These are phyloP conservation scores for Ibycter americanus DNA, from an alignment of 2,797 vertebrate genomes.

Conservation along the genomic window DNA sequence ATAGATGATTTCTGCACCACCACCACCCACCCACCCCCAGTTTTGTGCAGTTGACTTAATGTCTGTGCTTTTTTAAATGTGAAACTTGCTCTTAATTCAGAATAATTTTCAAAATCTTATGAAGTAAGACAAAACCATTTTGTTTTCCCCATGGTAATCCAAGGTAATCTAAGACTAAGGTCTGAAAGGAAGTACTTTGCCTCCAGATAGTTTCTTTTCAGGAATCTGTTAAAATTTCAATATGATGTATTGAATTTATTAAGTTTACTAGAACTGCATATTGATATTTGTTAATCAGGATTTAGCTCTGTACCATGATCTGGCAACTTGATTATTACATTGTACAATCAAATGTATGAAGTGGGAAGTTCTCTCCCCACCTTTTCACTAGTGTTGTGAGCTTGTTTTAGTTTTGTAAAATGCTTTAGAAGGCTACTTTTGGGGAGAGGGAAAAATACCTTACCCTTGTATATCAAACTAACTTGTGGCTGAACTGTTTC, in stretches of 20 bases:
- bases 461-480: background rate
- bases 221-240: background rate
- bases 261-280: background rate
- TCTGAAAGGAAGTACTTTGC: background rate
- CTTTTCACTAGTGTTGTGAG: background rate
- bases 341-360: background rate
- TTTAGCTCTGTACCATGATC: background rate
- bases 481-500: background rate
- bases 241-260: background rate
- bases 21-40: no score
- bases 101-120: background rate
- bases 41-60: background rate
- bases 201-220: background rate
- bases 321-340: background rate
- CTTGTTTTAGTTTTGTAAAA: background rate
- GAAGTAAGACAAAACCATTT: background rate
- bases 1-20: background rate
- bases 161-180: no score
- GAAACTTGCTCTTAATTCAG: background rate
- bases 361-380: background rate
- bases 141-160: background rate
- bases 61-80: background rate
- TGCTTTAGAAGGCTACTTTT: background rate
- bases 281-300: background rate
- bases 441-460: background rate